phyloP scores from a whole-genome alignment of 2,113 vertebrate species.

The Alectura lathami region DNA sequence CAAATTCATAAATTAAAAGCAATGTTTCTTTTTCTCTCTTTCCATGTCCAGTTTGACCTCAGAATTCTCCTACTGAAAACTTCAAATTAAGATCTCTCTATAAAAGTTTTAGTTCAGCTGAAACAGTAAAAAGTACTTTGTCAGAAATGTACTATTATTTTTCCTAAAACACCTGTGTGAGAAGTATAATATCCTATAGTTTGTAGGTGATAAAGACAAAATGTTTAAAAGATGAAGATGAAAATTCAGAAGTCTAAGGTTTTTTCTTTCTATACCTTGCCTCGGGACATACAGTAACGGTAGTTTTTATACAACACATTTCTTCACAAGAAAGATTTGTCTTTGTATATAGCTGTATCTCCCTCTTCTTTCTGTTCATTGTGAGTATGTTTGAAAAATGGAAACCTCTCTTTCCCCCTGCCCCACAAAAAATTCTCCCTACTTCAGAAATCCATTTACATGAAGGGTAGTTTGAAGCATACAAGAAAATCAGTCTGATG shows the following conservation, averaged over 20 bases:
- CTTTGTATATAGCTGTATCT: neutral
- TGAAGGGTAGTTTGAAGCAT: neutral
- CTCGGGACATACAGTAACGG: accelerated
- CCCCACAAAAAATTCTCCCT: neutral
- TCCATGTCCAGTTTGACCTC: neutral
- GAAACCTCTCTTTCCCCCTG: neutral
- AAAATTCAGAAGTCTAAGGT: neutral
- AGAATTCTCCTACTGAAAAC: neutral
- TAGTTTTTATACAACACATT: neutral
- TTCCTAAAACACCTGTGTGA: neutral
- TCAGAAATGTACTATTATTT: neutral
- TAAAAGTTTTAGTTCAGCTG: neutral
- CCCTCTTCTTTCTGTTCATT: neutral
- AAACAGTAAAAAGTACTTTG: neutral
- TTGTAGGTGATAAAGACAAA: neutral
- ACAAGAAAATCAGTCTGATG: neutral
- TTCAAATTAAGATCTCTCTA: neutral
- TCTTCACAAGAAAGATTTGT: neutral
- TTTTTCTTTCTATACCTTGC: neutral
- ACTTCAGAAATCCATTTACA: neutral
- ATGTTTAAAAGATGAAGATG: neutral
- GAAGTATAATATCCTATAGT: neutral
- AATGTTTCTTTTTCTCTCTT: neutral
- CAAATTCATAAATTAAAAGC: neutral
- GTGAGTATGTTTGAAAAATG: neutral